Conservation (phyloP, 2,113 vertebrate species). For the Syngnathus scovelli region DNA sequence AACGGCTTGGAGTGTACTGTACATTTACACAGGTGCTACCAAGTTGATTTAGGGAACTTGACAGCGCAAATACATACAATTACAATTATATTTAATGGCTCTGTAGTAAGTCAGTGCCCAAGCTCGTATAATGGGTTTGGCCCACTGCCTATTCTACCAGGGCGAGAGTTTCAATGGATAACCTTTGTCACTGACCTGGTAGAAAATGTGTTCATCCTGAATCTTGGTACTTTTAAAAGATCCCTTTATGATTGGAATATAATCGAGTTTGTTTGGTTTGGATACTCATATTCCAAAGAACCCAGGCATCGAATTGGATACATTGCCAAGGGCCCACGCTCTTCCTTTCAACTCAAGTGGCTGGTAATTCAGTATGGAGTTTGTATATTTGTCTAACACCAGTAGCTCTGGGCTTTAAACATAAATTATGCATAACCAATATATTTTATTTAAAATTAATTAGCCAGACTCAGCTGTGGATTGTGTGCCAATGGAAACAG, state of each 20-base stretch:
- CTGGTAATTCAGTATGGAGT: conserved; percentile 62
- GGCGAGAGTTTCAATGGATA: conserved; percentile 1
- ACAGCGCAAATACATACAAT: neutral
- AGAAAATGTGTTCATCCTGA: conserved; percentile 3
- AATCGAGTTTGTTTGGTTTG: conserved; percentile 64
- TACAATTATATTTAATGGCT: neutral
- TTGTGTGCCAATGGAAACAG: conserved; percentile 66
- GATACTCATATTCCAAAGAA: conserved; percentile 41
- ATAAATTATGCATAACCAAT: conserved; percentile 73
- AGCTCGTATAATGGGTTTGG: conserved; percentile 2
- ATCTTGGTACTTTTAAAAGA: conserved; percentile 28
- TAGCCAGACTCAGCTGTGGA: conserved; percentile 49
- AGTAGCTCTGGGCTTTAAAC: conserved; percentile 64
- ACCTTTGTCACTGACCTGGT: conserved; percentile 12
- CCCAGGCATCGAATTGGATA: conserved; percentile 42
- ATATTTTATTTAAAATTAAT: conserved; percentile 75
- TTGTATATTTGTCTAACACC: conserved; percentile 74
- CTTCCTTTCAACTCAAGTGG: conserved; percentile 54
- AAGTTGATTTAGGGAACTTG: neutral
- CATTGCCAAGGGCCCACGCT: conserved; percentile 31
- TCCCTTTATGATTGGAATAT: conserved; percentile 38
- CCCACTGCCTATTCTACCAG: neutral
- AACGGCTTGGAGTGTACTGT: neutral
- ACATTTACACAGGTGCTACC: conserved; percentile 1
- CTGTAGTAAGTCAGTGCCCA: neutral